Conservation (phyloP, 2,888 invertebrate species). For the Hybos culiciformis region DNA sequence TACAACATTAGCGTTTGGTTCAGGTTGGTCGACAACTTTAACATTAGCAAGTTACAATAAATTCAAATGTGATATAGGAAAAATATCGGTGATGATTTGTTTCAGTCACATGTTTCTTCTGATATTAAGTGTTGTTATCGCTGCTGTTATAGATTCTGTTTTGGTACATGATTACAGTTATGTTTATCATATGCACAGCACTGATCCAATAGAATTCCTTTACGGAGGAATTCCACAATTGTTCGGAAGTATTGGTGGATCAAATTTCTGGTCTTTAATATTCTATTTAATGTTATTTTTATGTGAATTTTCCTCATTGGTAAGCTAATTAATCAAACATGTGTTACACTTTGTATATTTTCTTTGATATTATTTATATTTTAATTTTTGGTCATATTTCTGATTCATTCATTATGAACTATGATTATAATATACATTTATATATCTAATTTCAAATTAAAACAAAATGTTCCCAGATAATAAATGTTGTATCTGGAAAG, state of each 20-base stretch:
- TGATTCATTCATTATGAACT: no score
- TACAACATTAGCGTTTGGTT: conserved; percentile 43
- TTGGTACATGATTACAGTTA: neutral
- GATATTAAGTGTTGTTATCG: no score
- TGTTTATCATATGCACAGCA: neutral
- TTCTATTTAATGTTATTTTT: conserved; percentile 67
- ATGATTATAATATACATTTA: no score
- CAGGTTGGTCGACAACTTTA: conserved; percentile 70
- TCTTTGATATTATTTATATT: no score
- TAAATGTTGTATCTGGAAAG: no score
- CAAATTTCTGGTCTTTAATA: conserved; percentile 60
- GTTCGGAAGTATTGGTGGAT: conserved; percentile 51
- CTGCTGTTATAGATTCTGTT: conserved; percentile 10
- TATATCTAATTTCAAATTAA: no score
- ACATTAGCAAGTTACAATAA: conserved; percentile 73
- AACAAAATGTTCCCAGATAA: no score
- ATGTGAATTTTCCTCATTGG: conserved; percentile 16
- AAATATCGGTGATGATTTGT: conserved; percentile 25
- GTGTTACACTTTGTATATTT: no score
- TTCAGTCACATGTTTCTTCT: conserved; percentile 23
- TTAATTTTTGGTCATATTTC: no score
- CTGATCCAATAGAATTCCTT: conserved; percentile 18
- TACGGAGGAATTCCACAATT: conserved; percentile 60
- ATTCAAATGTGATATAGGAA: conserved; percentile 55
- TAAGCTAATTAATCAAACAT: no score